Base-by-base conservation (phyloP, 2,797 vertebrate species). In the Muraenolepis orangiensis region DNA sequence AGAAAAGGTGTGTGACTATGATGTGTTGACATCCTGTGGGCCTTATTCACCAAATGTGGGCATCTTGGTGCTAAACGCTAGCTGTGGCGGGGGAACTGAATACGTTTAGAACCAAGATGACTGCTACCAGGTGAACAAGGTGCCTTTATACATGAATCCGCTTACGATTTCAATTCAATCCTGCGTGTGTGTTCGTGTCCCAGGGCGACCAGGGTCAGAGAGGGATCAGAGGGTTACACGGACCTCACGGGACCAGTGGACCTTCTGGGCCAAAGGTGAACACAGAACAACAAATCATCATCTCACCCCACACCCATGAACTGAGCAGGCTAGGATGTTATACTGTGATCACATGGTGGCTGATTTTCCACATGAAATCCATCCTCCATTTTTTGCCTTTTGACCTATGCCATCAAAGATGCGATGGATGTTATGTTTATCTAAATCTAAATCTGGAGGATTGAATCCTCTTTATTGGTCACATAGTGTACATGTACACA, bases 171-270 rank as follows among this genome's bases (percentile, higher is more conserved):
- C n/a, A 64, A 26, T 64, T 26, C 66, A 67, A 67, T 67, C 29
- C 6, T 31, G 64, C 30, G 28, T 29, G 42, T 13, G 16, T 29
- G 29, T 29, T 14, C 80, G 67, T 32, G 6, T 75, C 42, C n/a
- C 77, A 97, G 96, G 96, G 96, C 51, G 96, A 97, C 89, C 95
- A 96, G 87, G 96, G 96, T 75, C 91, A 94, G 76, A 94, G 95
- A 83, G 96, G 96, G 68, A 90, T 95, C 78, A 94, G 95, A 86
- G 96, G 96, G 67, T 91, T 97, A 86, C 91, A 94, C 82, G 96
- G 96, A 71, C 93, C 95, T 82, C 82, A 90, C 66, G 96, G 96
- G 74, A 84, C 93, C 34, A 81, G 94, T 79, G 96, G 96, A 82
- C 95, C 94, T 30, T 90, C 93, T 66, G 96, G 96, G 76, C 84